Evolutionary conservation across 2,113 vertebrate species (phyloP), one percentile per base, ranked within the genome.

Genomic region (Etheostoma spectabile): DNA sequence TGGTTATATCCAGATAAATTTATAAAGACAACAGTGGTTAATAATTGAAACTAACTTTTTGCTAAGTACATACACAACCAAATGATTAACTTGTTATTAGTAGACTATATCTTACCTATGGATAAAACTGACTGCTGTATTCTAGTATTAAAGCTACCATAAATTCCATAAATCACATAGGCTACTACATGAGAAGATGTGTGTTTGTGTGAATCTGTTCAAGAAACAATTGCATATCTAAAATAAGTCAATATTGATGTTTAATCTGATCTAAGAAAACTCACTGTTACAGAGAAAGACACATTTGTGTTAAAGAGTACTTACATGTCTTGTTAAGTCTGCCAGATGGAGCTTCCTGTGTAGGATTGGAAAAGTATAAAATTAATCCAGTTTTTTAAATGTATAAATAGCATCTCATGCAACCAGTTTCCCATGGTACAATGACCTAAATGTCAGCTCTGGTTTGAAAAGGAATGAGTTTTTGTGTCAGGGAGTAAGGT

Each of bases 281-380:
- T 13, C 10, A 19, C 22, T 12, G n/a, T 59, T 13, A 24, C 5
- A 55, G 63, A 46, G 33, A 2, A 5, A 19, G 11, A 35, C 42
- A 27, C 1, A 33, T 4, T 35, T 67, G 13, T 15, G 13, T 67
- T 2, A 13, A n/a, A 52, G 10, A 16, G 3, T 74, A 89, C 92
- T 95, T 76, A 95, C 94, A 64, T 48, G 59, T 79, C 21, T 59
- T 57, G 2, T n/a, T 22, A 27, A 10, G 6, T 38, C 61, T 0
- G 3, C 60, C 27, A 74, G 79, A 0, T 0, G 33, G 8, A 49
- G 68, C 33, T 64, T 88, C 74, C 93, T 94, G 42, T 12, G 79
- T 33, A 56, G 18, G 18, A 80, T 68, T 14, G 22, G 38, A 35
- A 79, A 16, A 13, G 30, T 0, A 10, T 1, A 18, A 0, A 12